A percentile compares a stretch with the other conserved stretches of the same genome.
These are phyloP conservation scores for Lypha dubia DNA, from an alignment of 2,888 invertebrate genomes.

Conservation along the genomic window DNA sequence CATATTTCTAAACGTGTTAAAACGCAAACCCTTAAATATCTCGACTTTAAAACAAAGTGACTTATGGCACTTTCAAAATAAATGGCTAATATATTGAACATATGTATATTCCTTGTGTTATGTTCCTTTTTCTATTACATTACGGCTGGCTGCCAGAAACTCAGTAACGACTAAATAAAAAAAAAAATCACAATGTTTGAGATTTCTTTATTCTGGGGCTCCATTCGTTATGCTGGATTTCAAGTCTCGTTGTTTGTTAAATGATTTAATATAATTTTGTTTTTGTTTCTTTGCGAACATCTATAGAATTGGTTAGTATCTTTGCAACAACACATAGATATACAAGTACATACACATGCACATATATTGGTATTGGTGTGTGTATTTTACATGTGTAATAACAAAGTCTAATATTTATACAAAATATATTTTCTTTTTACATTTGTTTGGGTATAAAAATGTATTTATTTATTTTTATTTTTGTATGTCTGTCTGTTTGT, in stretches of 20 bases:
- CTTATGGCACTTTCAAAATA: too few relatives aligned
- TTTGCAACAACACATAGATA: too few relatives aligned
- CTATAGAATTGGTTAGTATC: constrained; percentile 5
- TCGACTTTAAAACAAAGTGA: too few relatives aligned
- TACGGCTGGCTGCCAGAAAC: constrained; percentile 9
- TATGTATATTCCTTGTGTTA: constrained; percentile 25
- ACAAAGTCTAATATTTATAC: constrained; percentile 34
- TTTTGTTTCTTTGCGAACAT: constrained; percentile 2
- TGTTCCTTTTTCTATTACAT: constrained; percentile 25
- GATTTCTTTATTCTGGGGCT: constrained; percentile 20
- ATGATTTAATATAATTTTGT: constrained; percentile 64
- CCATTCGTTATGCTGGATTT: constrained; percentile 5
- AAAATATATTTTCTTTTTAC: not conserved
- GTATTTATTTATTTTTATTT: not conserved
- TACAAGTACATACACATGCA: constrained; percentile 4
- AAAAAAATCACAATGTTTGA: constrained; percentile 52
- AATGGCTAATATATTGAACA: too few relatives aligned
- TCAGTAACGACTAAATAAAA: constrained; percentile 31
- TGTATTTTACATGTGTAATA: constrained; percentile 46
- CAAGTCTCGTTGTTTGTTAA: constrained; percentile 63
- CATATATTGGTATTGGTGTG: not conserved
- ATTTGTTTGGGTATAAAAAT: not conserved
- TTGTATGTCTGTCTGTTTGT: not conserved
- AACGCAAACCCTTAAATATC: too few relatives aligned
- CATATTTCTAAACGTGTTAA: too few relatives aligned